These are phyloP conservation scores for Ethmia dodecea DNA, from an alignment of 2,888 invertebrate genomes.

Conservation along the genomic window DNA sequence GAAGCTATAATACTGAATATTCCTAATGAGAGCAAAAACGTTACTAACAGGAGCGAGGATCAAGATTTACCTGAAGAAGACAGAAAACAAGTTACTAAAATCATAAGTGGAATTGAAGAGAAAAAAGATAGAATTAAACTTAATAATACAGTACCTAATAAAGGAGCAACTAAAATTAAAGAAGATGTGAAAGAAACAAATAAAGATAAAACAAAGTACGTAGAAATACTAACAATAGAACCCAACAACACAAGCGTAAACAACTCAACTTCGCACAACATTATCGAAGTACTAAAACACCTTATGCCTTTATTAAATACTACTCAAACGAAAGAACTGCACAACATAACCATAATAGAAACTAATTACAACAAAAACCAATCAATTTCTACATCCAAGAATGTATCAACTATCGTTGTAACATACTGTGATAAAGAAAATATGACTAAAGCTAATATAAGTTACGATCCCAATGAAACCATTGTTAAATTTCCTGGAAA, in stretches of 20 bases:
- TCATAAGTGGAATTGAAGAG: too few species aligned
- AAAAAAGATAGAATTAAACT: background rate
- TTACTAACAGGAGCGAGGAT: constrained; percentile 22
- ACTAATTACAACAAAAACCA: constrained; percentile 56
- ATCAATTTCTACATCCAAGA: constrained; percentile 53
- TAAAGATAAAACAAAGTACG: constrained; percentile 44
- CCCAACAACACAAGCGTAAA: constrained; percentile 48
- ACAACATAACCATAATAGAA: constrained; percentile 66
- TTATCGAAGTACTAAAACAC: constrained; percentile 63
- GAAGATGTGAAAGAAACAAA: constrained; percentile 57
- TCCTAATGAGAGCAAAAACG: constrained; percentile 21
- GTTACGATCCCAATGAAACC: constrained; percentile 24
- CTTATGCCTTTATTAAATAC: constrained; percentile 65
- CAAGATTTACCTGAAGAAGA: constrained; percentile 7
- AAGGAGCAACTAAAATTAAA: too few species aligned
- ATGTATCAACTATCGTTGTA: constrained; percentile 62
- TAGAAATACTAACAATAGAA: constrained; percentile 62
- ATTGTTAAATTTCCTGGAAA: constrained; percentile 21
- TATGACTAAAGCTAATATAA: constrained; percentile 34
- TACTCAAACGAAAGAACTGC: constrained; percentile 55
- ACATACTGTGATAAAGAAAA: constrained; percentile 59
- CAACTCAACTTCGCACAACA: constrained; percentile 48
- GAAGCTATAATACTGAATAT: constrained; percentile 59
- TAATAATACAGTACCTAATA: too few species aligned
- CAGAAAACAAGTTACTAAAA: too few species aligned